Evolutionary conservation across 2,888 invertebrate species (phyloP).

Genomic region (Sinotaia quadrata): DNA sequence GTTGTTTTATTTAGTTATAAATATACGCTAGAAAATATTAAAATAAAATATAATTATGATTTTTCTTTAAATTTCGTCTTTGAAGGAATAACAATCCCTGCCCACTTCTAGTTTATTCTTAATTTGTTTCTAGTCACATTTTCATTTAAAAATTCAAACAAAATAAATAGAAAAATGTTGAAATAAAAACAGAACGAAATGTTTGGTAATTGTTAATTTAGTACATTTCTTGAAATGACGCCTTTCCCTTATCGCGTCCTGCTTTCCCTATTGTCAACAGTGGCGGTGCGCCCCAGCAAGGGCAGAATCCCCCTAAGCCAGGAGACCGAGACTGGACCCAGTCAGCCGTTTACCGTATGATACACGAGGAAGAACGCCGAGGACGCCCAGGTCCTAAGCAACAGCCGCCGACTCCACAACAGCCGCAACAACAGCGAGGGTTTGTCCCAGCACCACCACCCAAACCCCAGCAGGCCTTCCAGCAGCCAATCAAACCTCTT

Average conservation of each 20-base stretch:
- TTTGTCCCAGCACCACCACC: constrained; percentile 25
- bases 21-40: too few species aligned
- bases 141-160: too few species aligned
- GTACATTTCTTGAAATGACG: neutral
- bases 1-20: too few species aligned
- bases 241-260: neutral
- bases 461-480: constrained; percentile 27
- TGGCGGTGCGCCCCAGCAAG: constrained; percentile 2
- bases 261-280: constrained; percentile 6
- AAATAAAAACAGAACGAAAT: too few species aligned
- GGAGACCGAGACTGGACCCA: constrained; percentile 57
- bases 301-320: constrained; percentile 32
- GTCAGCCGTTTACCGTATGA: constrained; percentile 51
- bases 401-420: constrained; percentile 17
- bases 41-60: too few species aligned
- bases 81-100: too few species aligned
- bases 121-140: too few species aligned
- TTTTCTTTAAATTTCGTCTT: too few species aligned
- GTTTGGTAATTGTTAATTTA: too few species aligned
- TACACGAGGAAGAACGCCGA: constrained; percentile 46
- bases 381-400: constrained; percentile 26
- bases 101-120: too few species aligned
- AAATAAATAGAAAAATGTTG: too few species aligned
- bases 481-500: constrained; percentile 31
- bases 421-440: constrained; percentile 18